Conservation (phyloP, 1,140 invertebrate genomes). For the Ceratina japonica region DNA sequence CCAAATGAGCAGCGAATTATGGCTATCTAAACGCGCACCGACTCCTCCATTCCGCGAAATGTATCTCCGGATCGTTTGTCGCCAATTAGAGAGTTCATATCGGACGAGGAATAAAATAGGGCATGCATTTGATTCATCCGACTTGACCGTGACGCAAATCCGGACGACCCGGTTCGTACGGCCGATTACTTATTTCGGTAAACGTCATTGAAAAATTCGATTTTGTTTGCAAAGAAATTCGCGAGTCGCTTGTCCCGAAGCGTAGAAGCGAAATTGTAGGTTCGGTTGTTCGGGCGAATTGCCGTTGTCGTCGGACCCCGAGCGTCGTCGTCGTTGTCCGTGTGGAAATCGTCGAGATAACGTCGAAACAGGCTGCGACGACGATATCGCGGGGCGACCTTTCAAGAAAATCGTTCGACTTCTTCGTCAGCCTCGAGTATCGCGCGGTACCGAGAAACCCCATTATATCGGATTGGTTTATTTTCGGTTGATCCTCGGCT, state of each 20-base stretch:
- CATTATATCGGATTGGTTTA: constrained; percentile 16
- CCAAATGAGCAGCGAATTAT: neutral
- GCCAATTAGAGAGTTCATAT: no score
- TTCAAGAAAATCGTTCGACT: neutral
- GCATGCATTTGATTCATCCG: no score
- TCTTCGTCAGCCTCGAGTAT: neutral
- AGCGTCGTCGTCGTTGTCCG: neutral
- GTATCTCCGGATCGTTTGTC: no score
- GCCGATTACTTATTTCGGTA: no score
- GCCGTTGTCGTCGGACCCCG: neutral
- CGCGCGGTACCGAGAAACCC: neutral
- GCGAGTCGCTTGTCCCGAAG: neutral
- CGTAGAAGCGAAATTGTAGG: neutral
- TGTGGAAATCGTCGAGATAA: neutral
- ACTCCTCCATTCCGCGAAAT: no score
- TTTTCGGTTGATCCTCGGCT: neutral
- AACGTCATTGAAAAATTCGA: no score
- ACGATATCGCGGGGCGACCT: neutral
- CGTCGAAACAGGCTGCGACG: neutral
- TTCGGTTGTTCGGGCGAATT: neutral
- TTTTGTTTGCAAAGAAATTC: neutral
- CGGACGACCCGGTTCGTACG: no score
- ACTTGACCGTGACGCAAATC: no score
- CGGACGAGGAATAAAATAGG: no score
- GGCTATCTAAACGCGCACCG: no score